Percentiles rank a stretch among this genome's conserved stretches.
phyloP scores from a whole-genome alignment of 1,140 invertebrate species.

The Drosophila aff. region DNA sequence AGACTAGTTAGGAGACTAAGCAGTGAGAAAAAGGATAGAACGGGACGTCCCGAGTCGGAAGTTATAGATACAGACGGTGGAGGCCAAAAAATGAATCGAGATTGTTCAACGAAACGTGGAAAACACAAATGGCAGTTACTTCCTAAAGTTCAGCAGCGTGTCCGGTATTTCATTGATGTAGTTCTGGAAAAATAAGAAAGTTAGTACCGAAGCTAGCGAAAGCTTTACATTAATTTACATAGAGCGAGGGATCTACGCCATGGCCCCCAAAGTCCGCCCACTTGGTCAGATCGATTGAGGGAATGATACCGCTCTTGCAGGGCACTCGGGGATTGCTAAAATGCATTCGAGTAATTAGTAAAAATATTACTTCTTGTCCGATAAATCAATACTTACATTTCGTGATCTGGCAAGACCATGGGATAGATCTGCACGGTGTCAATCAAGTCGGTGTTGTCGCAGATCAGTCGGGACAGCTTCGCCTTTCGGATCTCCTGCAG shows the following conservation, averaged over 20 bases:
- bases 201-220: rapidly evolving
- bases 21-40: slow-evolving; percentile 7
- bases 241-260: slow-evolving; percentile 87
- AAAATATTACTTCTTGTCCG: not conserved
- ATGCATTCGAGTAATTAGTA: not conserved
- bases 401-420: slow-evolving; percentile 95
- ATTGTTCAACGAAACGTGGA: slow-evolving; percentile 39
- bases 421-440: slow-evolving; percentile 97
- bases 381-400: slow-evolving; percentile 89
- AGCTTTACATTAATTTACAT: slow-evolving; percentile 86
- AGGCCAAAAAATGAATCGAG: slow-evolving; percentile 27
- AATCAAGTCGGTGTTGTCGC: slow-evolving; percentile 97
- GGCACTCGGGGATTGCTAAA: slow-evolving; percentile 94
- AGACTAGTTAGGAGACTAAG: slow-evolving; percentile 71
- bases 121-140: slow-evolving; percentile 62
- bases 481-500: slow-evolving; percentile 95
- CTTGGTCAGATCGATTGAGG: slow-evolving; percentile 93
- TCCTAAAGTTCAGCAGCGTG: slow-evolving; percentile 81
- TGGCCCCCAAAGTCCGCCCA: slow-evolving; percentile 91
- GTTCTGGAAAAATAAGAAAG: slow-evolving; percentile 60
- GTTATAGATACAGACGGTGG: slow-evolving; percentile 18
- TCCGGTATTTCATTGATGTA: slow-evolving; percentile 84
- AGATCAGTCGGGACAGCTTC: slow-evolving; percentile 94
- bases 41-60: slow-evolving; percentile 18
- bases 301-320: slow-evolving; percentile 93